Percentiles rank a stretch among this genome's conserved stretches.
Conservation (phyloP, 2,797 vertebrate species). For the Chelmon rostratus region DNA sequence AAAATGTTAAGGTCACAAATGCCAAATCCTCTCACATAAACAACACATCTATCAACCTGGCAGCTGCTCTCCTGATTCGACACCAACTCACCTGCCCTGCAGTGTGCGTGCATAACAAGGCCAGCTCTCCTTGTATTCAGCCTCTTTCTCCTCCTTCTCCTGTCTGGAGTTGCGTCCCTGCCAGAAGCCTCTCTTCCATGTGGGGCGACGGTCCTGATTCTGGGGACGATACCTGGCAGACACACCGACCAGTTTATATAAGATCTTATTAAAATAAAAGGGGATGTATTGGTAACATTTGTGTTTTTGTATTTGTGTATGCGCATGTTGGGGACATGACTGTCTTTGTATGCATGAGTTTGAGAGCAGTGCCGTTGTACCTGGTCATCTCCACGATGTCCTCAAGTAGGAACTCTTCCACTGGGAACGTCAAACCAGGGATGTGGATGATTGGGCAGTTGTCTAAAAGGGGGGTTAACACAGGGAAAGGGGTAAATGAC, state of each 20-base stretch:
- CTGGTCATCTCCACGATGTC: slow-evolving; percentile 94
- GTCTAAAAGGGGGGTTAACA: slow-evolving; percentile 77
- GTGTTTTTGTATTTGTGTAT: not conserved
- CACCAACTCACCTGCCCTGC: slow-evolving; percentile 83
- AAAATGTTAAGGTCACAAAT: slow-evolving; percentile 20
- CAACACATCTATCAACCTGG: slow-evolving; percentile 26
- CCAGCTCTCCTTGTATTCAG: slow-evolving; percentile 93
- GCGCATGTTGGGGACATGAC: not conserved
- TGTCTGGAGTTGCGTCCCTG: slow-evolving; percentile 88
- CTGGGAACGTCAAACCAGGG: slow-evolving; percentile 96
- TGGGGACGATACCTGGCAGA: slow-evolving; percentile 88
- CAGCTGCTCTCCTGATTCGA: slow-evolving; percentile 25
- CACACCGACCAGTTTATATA: not conserved
- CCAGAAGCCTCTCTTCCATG: slow-evolving; percentile 92
- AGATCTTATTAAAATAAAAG: not conserved
- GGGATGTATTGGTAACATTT: not conserved
- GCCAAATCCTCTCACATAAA: slow-evolving; percentile 10
- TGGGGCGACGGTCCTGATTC: slow-evolving; percentile 83
- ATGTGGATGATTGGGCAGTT: slow-evolving; percentile 96
- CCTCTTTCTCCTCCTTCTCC: slow-evolving; percentile 94
- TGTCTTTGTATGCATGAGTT: not conserved
- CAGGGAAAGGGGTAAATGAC: not conserved
- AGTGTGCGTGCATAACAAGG: slow-evolving; percentile 89
- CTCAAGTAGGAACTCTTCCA: slow-evolving; percentile 94
- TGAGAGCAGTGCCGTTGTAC: slow-evolving; percentile 70